Percentiles rank a stretch among this genome's conserved stretches.
phyloP scores from a whole-genome alignment of 2,797 vertebrate species.

The Lophotriccus pileatus region DNA sequence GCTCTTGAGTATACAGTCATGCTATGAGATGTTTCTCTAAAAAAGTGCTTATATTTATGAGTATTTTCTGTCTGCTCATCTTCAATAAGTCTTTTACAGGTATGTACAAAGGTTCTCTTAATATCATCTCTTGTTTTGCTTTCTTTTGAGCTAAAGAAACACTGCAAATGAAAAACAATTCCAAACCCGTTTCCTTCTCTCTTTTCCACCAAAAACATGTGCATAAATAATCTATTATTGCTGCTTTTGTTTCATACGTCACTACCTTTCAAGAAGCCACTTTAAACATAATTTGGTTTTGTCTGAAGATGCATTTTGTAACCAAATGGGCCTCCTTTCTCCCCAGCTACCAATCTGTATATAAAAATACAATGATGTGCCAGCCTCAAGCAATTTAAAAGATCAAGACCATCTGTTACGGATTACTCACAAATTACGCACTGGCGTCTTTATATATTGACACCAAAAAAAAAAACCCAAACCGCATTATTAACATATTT shows the following conservation, averaged over 20 bases:
- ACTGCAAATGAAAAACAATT: background rate
- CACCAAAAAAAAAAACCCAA: background rate
- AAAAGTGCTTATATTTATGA: background rate
- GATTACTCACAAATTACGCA: background rate
- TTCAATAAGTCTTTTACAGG: background rate
- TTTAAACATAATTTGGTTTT: background rate
- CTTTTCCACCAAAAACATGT: background rate
- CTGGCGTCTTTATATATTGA: background rate
- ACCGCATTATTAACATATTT: background rate
- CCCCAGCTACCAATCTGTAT: background rate
- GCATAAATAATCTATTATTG: background rate
- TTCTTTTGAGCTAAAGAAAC: background rate
- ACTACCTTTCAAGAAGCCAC: background rate
- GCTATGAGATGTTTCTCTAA: background rate
- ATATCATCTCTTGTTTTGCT: background rate
- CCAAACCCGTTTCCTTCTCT: background rate
- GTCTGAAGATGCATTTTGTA: background rate
- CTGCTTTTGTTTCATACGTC: background rate
- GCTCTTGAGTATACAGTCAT: background rate
- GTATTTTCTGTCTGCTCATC: background rate
- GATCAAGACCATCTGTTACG: background rate
- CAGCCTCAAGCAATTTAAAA: conserved; percentile 3
- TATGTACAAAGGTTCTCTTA: background rate
- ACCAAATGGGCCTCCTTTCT: background rate
- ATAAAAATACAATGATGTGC: background rate